Conservation (phyloP, 2,113 vertebrate genomes). For the Jaculus jaculus region DNA sequence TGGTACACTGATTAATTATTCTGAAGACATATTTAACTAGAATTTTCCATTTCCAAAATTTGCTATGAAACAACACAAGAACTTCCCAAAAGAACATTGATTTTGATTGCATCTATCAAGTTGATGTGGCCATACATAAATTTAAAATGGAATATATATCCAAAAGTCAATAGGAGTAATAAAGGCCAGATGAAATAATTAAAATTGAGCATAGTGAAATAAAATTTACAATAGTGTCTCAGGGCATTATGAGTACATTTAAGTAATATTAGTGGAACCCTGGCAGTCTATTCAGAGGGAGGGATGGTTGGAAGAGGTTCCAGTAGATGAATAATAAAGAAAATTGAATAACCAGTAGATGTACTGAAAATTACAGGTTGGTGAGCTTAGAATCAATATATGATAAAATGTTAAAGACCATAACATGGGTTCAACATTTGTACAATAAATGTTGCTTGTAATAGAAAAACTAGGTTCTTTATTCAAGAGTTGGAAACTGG, state of each 20-base stretch:
- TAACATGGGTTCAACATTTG: neutral
- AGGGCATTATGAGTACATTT: neutral
- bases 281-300: neutral
- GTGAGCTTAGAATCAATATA: neutral
- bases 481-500: no score
- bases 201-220: constrained; percentile 48
- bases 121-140: neutral
- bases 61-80: neutral
- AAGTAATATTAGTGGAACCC: neutral
- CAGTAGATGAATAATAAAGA: constrained; percentile 29
- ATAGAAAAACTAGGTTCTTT: no score
- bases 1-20: constrained; percentile 2
- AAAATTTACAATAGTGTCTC: neutral
- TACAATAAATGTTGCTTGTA: neutral
- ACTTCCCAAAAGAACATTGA: neutral
- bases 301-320: neutral
- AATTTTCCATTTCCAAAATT: neutral
- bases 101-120: neutral
- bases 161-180: constrained; percentile 1
- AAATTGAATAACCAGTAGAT: neutral
- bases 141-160: neutral
- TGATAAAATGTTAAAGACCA: neutral
- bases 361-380: neutral
- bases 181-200: constrained; percentile 36
- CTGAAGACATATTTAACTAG: neutral